phyloP scores from a whole-genome alignment of 1,140 invertebrate genomes.

The Zaprionus lachaisei region DNA sequence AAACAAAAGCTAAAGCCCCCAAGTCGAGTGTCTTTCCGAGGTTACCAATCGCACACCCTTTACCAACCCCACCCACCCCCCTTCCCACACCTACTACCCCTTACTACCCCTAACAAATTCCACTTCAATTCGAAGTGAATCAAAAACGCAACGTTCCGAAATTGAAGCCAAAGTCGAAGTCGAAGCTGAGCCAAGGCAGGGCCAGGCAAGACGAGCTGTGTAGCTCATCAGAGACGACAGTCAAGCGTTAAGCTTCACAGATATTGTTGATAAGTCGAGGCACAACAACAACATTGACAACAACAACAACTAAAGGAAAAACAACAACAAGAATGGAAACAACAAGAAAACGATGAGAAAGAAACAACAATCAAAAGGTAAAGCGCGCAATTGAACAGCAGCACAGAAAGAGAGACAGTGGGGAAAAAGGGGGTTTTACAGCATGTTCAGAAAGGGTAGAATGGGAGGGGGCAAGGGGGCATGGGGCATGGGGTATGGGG shows the following conservation, averaged over 20 bases:
- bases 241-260: constrained; percentile 4
- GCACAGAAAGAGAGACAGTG: background rate
- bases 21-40: background rate
- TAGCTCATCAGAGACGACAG: background rate
- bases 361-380: constrained; percentile 32
- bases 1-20: background rate
- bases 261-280: constrained; percentile 21
- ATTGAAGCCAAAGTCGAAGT: background rate
- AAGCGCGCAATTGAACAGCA: constrained; percentile 32
- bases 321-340: constrained; percentile 3
- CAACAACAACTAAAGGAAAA: background rate
- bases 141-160: constrained; percentile 1
- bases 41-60: background rate
- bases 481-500: background rate
- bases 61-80: background rate
- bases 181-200: background rate
- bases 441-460: too few relatives aligned
- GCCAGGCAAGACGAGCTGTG: background rate
- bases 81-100: background rate
- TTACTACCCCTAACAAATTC: background rate
- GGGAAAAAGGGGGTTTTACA: background rate
- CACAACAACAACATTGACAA: background rate
- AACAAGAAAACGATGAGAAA: constrained; percentile 4
- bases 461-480: background rate
- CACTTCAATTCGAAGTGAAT: background rate